Evolutionary conservation across 1,140 invertebrate genomes (phyloP).

Genomic region (Heliconius nattereri): DNA sequence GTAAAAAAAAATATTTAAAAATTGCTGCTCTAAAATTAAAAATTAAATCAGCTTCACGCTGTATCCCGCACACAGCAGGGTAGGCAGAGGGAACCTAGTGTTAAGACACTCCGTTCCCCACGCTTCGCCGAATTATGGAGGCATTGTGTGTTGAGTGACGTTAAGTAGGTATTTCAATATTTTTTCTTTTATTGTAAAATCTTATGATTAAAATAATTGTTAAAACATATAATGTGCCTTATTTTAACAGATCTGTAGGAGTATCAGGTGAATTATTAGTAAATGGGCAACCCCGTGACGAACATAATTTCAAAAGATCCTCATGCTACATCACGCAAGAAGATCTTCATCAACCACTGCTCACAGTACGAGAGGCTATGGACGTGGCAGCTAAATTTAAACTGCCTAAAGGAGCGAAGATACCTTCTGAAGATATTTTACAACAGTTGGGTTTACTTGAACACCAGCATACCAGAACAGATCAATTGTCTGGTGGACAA

Average conservation of each 20-base stretch:
- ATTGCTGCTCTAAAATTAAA: too few relatives aligned
- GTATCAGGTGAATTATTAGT: constrained; percentile 80
- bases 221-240: not conserved
- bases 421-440: constrained; percentile 80
- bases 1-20: too few relatives aligned
- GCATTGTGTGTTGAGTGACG: too few relatives aligned
- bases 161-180: too few relatives aligned
- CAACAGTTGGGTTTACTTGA: constrained; percentile 83
- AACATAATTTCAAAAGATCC: constrained; percentile 78
- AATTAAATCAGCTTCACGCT: too few relatives aligned
- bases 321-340: constrained; percentile 95
- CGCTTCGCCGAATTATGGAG: too few relatives aligned
- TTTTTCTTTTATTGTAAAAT: not conserved
- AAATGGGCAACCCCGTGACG: constrained; percentile 67
- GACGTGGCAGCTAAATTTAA: constrained; percentile 91
- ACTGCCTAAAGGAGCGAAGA: constrained; percentile 71
- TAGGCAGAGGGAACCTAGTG: too few relatives aligned
- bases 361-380: constrained; percentile 92
- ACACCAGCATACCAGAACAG: constrained; percentile 84
- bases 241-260: constrained; percentile 73
- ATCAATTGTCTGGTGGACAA: constrained; percentile 88
- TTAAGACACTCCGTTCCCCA: too few relatives aligned
- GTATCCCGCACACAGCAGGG: too few relatives aligned
- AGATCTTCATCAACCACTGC: constrained; percentile 89
- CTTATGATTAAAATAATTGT: not conserved